Conservation (phyloP, 2,888 invertebrate species). For the Papilio demoleus region DNA sequence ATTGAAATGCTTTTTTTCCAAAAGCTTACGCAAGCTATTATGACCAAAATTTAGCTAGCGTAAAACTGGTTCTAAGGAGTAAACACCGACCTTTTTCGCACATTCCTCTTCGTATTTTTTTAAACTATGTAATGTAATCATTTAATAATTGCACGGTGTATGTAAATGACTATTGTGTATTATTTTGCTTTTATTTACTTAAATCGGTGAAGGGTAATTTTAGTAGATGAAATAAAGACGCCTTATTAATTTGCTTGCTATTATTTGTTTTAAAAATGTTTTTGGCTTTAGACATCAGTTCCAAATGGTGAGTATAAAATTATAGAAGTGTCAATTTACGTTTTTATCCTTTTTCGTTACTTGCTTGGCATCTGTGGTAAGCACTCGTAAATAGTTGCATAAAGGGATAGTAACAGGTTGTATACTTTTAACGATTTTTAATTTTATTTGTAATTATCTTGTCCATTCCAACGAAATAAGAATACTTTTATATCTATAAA, state of each 20-base stretch:
- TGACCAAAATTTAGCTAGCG: not conserved
- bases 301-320: not conserved
- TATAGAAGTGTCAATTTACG: not conserved
- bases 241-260: not conserved
- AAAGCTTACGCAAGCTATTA: conserved; percentile 32
- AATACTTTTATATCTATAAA: conserved; percentile 28
- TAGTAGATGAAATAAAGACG: not conserved
- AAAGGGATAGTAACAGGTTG: not conserved
- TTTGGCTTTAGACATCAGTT: not conserved
- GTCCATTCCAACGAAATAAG: conserved; percentile 19
- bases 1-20: conserved; percentile 14
- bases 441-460: too few species aligned
- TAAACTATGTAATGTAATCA: not conserved
- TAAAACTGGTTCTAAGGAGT: conserved; percentile 43
- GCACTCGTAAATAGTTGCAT: not conserved
- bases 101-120: conserved; percentile 68
- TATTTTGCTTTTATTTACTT: not conserved
- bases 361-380: not conserved
- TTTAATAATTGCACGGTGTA: conserved; percentile 29
- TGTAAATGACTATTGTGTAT: not conserved
- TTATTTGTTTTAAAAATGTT: not conserved
- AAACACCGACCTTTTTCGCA: conserved; percentile 72
- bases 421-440: conserved; percentile 2
- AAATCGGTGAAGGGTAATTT: not conserved
- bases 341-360: not conserved